phyloP scores from a whole-genome alignment of 2,797 vertebrate genomes.

The Acipenser ruthenus region DNA sequence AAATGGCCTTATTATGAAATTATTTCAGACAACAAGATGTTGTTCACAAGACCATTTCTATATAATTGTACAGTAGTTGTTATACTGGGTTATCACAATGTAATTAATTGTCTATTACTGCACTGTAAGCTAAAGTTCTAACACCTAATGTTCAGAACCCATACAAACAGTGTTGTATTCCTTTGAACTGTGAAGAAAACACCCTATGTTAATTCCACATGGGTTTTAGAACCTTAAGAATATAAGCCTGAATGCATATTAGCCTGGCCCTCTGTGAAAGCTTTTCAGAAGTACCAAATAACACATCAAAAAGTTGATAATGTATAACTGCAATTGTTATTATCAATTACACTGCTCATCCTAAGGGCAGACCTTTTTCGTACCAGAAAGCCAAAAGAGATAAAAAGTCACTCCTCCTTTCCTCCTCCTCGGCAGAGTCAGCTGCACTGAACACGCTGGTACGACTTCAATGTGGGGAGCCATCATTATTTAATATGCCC shows the following conservation, averaged over 20 bases:
- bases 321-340: background rate
- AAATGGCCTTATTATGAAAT: conserved; percentile 9
- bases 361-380: conserved; percentile 2
- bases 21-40: background rate
- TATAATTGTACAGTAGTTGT: conserved; percentile 16
- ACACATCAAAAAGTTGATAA: background rate
- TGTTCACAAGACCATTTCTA: conserved; percentile 14
- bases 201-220: conserved; percentile 1
- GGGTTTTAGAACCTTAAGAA: background rate
- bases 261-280: background rate
- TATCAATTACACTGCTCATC: background rate
- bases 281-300: background rate
- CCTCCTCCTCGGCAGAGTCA: background rate
- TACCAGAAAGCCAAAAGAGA: background rate
- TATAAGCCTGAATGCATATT: background rate
- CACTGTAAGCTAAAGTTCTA: no score
- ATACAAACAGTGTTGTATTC: background rate
- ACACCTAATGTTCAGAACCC: no score
- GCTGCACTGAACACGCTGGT: background rate
- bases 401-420: background rate
- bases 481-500: conserved; percentile 1
- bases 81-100: background rate
- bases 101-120: no score
- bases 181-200: conserved; percentile 1
- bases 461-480: background rate